Percentiles rank a stretch among this genome's conserved stretches.
Conservation (phyloP, 2,797 vertebrate species). For the Sebastes trivittatus region DNA sequence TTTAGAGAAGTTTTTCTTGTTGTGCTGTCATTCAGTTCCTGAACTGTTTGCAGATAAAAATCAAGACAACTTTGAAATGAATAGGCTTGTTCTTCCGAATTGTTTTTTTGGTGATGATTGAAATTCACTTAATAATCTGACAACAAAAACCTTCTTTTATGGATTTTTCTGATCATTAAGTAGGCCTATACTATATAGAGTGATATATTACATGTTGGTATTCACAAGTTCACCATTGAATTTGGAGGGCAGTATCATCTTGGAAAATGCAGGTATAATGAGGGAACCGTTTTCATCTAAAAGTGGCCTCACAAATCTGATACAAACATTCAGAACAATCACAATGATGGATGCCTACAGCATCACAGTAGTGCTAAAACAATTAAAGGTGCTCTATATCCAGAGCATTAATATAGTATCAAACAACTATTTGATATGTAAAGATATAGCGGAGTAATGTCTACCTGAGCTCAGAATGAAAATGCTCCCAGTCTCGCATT, state of each 20-base stretch:
- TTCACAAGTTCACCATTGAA: neutral
- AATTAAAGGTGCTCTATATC: neutral
- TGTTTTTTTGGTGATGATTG: neutral
- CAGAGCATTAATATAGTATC: neutral
- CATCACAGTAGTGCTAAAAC: neutral
- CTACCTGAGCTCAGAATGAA: neutral
- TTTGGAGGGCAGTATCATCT: neutral
- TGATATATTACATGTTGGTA: neutral
- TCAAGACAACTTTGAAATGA: neutral
- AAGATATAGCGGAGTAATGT: neutral
- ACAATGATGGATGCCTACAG: neutral
- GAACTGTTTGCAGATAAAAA: constrained; percentile 4
- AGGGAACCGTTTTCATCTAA: neutral
- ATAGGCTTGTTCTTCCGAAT: neutral
- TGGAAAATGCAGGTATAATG: neutral
- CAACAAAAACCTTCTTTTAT: neutral
- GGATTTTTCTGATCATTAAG: neutral
- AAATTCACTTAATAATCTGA: neutral
- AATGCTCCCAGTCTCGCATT: too few species aligned
- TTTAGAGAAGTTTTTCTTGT: constrained; percentile 27
- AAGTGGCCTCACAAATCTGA: neutral
- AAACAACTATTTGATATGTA: accelerated
- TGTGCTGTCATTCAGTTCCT: constrained; percentile 8
- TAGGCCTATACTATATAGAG: neutral
- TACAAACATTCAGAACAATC: neutral